Conservation (phyloP, 2,797 vertebrate species). For the Heteromormyrus szaboi region DNA sequence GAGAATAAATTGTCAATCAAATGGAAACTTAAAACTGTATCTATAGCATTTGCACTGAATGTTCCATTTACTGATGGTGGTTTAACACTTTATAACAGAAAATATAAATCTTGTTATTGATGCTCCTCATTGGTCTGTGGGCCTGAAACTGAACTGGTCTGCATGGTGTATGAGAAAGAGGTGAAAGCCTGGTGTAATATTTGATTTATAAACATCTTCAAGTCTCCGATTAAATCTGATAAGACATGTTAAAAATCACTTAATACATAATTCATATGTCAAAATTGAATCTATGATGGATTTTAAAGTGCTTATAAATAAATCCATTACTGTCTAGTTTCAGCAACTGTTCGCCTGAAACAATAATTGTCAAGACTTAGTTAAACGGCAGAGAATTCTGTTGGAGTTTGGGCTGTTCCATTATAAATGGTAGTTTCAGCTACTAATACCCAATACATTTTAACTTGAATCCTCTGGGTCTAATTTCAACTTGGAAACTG, state of each 20-base stretch:
- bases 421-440: background rate
- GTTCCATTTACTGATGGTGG: background rate
- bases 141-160: background rate
- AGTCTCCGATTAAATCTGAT: background rate
- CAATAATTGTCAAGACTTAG: background rate
- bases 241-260: constrained; percentile 11
- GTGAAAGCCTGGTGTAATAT: background rate
- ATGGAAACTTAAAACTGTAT: background rate
- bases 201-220: constrained; percentile 2
- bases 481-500: background rate
- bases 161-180: background rate
- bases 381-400: background rate
- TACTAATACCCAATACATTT: background rate
- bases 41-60: background rate
- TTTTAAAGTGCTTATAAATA: constrained; percentile 19
- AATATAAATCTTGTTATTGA: background rate
- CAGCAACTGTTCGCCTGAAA: background rate
- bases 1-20: background rate
- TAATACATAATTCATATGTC: constrained; percentile 1
- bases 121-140: background rate
- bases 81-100: background rate
- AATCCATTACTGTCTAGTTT: constrained; percentile 5
- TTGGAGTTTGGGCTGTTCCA: background rate
- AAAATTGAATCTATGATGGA: constrained; percentile 9
- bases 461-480: background rate